A percentile compares a stretch with the other conserved stretches of the same genome.
Conservation (phyloP, 53 echinoderm and acorn worm genomes). For the Holothuria scabra region DNA sequence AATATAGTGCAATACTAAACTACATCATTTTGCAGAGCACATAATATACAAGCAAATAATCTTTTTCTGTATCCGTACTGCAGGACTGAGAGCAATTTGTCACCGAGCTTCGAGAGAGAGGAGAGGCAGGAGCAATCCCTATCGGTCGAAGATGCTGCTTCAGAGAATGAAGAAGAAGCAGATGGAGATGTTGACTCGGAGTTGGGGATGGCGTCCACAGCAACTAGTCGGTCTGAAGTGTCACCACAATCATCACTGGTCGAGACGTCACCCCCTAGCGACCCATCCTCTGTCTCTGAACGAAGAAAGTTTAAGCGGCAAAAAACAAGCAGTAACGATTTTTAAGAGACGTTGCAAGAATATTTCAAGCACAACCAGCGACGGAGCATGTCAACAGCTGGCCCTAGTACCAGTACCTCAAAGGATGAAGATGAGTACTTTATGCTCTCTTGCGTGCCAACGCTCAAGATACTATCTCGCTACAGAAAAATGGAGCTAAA, state of each 20-base stretch:
- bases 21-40: not conserved
- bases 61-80: not conserved
- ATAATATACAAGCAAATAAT: not conserved
- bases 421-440: constrained; percentile 42
- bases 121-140: constrained; percentile 13
- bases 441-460: constrained; percentile 45
- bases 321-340: constrained; percentile 7
- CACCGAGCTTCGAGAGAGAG: not conserved
- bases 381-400: constrained; percentile 14
- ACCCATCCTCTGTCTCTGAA: not conserved
- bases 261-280: not conserved
- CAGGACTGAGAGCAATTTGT: not conserved
- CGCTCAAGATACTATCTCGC: constrained; percentile 29
- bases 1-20: constrained; percentile 21
- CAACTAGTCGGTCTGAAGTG: constrained; percentile 9
- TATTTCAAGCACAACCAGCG: constrained; percentile 16
- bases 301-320: constrained; percentile 33
- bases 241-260: not conserved
- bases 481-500: constrained; percentile 46
- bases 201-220: constrained; percentile 16
- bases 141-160: not conserved
- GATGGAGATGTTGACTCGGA: constrained; percentile 28
- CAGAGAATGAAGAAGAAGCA: constrained; percentile 13
- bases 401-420: not conserved
- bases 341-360: constrained; percentile 32